Evolutionary conservation across 2,888 invertebrate genomes (phyloP), one percentile per base, ranked within the genome.

Genomic region (Meganola albula): DNA sequence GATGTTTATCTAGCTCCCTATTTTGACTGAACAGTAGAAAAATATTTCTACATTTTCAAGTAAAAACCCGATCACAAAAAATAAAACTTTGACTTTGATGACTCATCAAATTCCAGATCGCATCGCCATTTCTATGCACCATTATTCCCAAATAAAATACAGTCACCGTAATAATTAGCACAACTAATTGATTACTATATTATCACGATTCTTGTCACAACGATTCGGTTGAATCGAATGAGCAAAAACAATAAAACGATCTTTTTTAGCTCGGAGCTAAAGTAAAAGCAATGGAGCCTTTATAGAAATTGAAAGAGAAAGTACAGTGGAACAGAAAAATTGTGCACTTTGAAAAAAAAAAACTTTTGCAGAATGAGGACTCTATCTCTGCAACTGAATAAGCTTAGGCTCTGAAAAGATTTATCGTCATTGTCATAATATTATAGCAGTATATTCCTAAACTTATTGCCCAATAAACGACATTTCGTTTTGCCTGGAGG

Each of bases 211-310:
- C 3, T 20, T 20, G 20, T 2, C n/a, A 5, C 8, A 5, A 20
- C 20, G n/a, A 20, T 5, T 3, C 8, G 8, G 3, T 3, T 20
- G 20, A 62, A 58, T 54, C 43, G 53, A 56, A 59, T 57, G 61
- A 59, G 47, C 48, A 54, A 52, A 53, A 59, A 62, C 56, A 62
- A 60, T 60, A 58, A 53, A 53, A 59, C 62, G 18, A 37, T 40
- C 51, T 58, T 59, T 58, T n/a, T 55, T 40, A 48, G 51, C 47
- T 49, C 14, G 30, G 32, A 54, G 48, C 52, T 53, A 54, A 65
- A 58, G 58, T 63, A 61, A 63, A 62, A 64, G 57, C 53, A 45
- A 60, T 65, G 42, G 54, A 56, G 58, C 55, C 58, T 60, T 44
- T 42, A 54, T 61, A 61, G 53, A 48, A 57, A 58, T 44, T 51